Evolutionary conservation across 2,797 vertebrate species (phyloP), one percentile per base, ranked within the genome.

Genomic region (Synaphobranchus kaupii): DNA sequence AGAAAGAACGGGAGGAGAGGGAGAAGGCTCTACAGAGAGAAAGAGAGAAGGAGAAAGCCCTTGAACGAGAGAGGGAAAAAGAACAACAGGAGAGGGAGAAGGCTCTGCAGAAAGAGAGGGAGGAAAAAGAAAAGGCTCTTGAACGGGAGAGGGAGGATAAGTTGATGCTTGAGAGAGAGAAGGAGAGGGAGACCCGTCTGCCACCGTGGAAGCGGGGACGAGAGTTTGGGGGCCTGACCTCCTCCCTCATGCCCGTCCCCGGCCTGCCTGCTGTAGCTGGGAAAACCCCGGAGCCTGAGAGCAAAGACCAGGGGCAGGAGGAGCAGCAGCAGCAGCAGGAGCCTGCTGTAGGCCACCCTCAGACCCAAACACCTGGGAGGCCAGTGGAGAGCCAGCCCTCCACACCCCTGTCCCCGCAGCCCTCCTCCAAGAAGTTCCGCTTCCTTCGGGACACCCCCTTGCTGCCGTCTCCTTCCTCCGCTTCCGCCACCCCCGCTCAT

Each of bases 361-460:
- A 52, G 7, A 56, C 82, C 47, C 88, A 91, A 48, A 22, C 87
- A 83, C 58, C 89, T 84, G 60, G 12, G 86, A 88, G 73, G 52
- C 90, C 91, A 84, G 54, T 10, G 1, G 71, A 44, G 13, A 44
- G 52, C 86, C 93, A 89, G 48, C 52, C 48, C 34, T 50, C 68
- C 82, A 90, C 91, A 20, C 89, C 93, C 66, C 83, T 91, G 85
- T 92, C 93, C 12, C 89, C 93, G 34, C 94, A 94, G 88, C 94
- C 95, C 2, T 90, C 95, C 25, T 92, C 92, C 86, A 96, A 94
- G 93, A 96, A 96, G 90, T 95, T 95, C 86, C 92, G 94, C 17
- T 93, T 96, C 81, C 73, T 94, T 34, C 93, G 94, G 89, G 95
- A 96, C 84, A 84, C 94, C 52, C 93, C 92, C 7, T n/a, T 87